Evolutionary conservation across 2,797 vertebrate genomes (phyloP).

Genomic region (Aplochiton taeniatus): DNA sequence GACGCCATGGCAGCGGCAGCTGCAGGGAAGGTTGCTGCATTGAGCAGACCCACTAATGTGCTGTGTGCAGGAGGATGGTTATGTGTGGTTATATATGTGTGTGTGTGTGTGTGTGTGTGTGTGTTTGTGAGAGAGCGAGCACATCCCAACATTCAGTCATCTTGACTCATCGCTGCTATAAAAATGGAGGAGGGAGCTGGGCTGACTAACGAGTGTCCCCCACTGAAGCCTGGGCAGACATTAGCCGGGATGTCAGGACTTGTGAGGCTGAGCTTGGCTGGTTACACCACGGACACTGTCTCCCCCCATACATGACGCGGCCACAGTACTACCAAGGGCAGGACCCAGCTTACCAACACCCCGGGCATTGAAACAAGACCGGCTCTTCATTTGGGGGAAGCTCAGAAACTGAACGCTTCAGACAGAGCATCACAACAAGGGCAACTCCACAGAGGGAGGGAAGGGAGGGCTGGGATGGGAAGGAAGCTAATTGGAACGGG

Average conservation of each 20-base stretch:
- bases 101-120: conserved; percentile 12
- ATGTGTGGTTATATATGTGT: background rate
- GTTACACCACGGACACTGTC: too few relatives aligned
- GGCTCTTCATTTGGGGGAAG: too few relatives aligned
- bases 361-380: too few relatives aligned
- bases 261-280: too few relatives aligned
- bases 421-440: too few relatives aligned
- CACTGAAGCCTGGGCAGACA: background rate
- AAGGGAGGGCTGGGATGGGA: background rate
- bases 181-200: too few relatives aligned
- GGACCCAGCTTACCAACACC: too few relatives aligned
- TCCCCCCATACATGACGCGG: too few relatives aligned
- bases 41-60: conserved; percentile 12
- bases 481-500: too few relatives aligned
- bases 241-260: too few relatives aligned
- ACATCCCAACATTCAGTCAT: background rate
- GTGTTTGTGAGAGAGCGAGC: background rate
- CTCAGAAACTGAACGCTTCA: too few relatives aligned
- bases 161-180: background rate
- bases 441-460: background rate
- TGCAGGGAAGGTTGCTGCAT: conserved; percentile 46
- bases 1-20: conserved; percentile 59
- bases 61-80: background rate
- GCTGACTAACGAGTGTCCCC: conserved; percentile 1
- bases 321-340: too few relatives aligned